These are phyloP conservation scores for Gobiocypris rarus DNA, from an alignment of 2,113 vertebrate genomes.

Conservation along the genomic window DNA sequence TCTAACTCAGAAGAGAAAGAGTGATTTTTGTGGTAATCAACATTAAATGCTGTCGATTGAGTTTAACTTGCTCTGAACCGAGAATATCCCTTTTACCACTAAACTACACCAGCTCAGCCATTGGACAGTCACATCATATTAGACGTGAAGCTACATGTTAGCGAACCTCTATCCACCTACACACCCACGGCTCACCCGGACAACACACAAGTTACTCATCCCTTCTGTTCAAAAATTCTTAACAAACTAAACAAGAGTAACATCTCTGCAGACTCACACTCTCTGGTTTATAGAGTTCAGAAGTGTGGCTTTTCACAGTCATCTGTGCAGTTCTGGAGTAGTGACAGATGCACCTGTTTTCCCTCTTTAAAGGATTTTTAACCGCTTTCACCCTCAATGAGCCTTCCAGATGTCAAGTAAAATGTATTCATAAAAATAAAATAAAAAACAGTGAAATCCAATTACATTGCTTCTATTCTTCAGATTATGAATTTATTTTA, in stretches of 20 bases:
- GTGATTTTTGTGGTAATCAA: neutral
- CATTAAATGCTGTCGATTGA: neutral
- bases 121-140: neutral
- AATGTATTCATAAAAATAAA: neutral
- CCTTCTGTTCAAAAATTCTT: conserved; percentile 69
- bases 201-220: conserved; percentile 63
- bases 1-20: neutral
- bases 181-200: conserved; percentile 59
- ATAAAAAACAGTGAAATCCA: neutral
- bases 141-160: conserved; percentile 16
- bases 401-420: neutral
- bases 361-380: neutral
- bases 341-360: neutral
- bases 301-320: conserved; percentile 12
- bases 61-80: neutral
- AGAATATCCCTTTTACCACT: neutral
- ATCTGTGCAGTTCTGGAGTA: neutral
- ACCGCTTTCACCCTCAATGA: neutral
- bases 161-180: conserved; percentile 64
- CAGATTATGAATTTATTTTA: neutral
- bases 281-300: neutral
- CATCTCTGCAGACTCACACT: neutral
- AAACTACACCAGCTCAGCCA: neutral
- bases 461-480: neutral
- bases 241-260: conserved; percentile 14